phyloP scores from a whole-genome alignment of 2,888 invertebrate species.

The Beris chalybata region DNA sequence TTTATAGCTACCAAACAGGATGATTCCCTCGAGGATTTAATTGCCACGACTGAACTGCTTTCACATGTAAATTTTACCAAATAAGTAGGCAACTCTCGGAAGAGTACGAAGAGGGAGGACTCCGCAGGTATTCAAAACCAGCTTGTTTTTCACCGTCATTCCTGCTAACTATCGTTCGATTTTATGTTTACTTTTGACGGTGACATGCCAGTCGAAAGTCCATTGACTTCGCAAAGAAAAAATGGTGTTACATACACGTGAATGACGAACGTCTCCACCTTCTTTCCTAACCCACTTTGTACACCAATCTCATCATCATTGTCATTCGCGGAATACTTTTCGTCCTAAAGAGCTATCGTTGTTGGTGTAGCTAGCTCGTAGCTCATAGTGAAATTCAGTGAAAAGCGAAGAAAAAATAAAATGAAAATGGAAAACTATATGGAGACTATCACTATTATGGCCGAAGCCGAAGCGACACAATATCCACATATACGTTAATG shows the following conservation, averaged over 20 bases:
- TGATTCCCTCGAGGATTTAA: too few relatives aligned
- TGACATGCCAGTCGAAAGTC: conserved; percentile 4
- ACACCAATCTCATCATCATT: conserved; percentile 30
- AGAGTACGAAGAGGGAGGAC: too few relatives aligned
- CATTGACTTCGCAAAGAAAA: conserved; percentile 17
- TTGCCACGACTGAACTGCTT: too few relatives aligned
- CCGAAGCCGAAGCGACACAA: not conserved
- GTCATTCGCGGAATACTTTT: conserved; percentile 31
- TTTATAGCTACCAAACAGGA: too few relatives aligned
- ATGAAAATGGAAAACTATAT: conserved; percentile 15
- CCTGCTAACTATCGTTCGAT: too few relatives aligned
- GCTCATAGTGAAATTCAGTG: not conserved
- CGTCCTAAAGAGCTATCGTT: not conserved
- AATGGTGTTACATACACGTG: not conserved
- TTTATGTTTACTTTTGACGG: too few relatives aligned
- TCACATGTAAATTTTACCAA: too few relatives aligned
- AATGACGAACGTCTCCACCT: conserved; percentile 16
- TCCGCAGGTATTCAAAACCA: too few relatives aligned
- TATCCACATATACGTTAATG: conserved; percentile 26
- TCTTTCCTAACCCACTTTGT: not conserved
- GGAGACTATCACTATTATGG: conserved; percentile 6
- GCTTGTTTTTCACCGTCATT: too few relatives aligned
- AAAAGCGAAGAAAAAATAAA: conserved; percentile 6
- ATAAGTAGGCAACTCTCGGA: too few relatives aligned
- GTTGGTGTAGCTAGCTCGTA: not conserved